Base-by-base conservation (phyloP, 2,113 vertebrate species). In the Macrotis lagotis region DNA sequence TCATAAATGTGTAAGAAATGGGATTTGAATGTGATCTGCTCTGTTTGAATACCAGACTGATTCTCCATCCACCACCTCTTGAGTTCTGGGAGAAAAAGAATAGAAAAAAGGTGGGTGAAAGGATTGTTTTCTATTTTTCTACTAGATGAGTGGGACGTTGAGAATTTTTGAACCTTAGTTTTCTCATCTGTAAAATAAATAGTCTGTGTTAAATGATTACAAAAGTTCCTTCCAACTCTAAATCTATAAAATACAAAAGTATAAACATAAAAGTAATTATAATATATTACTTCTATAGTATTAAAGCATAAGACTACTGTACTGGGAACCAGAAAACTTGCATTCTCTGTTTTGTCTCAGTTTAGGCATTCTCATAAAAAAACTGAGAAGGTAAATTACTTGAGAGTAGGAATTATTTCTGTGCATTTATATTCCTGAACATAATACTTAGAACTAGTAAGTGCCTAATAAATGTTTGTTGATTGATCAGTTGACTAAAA, bases 161-260 rank as follows among this genome's bases (percentile, higher is more conserved):
- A 83, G n/a, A 83, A 83, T 83, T 83, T 83, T 83, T 44, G 66
- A 83, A 83, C 66, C 66, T 83, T n/a, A 83, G n/a, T 83, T 83
- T 83, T n/a, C n/a, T 83, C 19, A 83, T 83, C 66, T 44, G 55
- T 37, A 66, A 37, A 37, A 66, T 66, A 66, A 66, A 11, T 66
- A 66, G 28, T 31, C 37, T 66, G 55, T 28, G 10, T 16, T 66
- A 83, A 44, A 83, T 83, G n/a, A 44, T 8, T 7, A 37, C n/a
- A 12, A 22, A 44, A 83, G 3, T 44, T 83, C 66, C 66, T 83
- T 83, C n/a, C n/a, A 83, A 83, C n/a, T 83, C 44, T 83, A 44
- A 83, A 24, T 22, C n/a, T 44, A 83, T 44, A 44, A 8, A 83
- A 31, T 59, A 11, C 3, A 59, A 59, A 59, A 59, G 37, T 83